phyloP scores from a whole-genome alignment of 1,140 invertebrate genomes.

The Druon quercuslanigerum region DNA sequence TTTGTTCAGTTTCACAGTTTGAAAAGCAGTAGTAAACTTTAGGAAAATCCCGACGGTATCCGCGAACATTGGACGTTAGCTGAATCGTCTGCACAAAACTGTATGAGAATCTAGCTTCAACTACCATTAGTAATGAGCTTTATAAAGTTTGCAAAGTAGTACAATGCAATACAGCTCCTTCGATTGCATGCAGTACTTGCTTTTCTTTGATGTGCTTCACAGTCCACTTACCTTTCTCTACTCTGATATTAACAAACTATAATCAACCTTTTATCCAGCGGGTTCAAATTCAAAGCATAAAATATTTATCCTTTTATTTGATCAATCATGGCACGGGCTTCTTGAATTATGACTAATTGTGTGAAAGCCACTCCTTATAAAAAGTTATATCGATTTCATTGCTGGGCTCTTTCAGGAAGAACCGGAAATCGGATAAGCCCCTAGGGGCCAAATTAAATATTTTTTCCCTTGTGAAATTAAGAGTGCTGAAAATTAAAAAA shows the following conservation, averaged over 20 bases:
- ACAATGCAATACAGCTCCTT: slow-evolving; percentile 26
- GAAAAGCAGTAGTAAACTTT: slow-evolving; percentile 28
- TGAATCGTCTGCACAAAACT: slow-evolving; percentile 14
- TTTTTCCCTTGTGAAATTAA: too few species aligned
- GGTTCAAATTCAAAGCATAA: slow-evolving; percentile 5
- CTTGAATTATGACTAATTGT: too few species aligned
- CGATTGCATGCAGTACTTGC: slow-evolving; percentile 22
- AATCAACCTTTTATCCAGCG: not conserved
- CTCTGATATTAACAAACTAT: slow-evolving; percentile 22
- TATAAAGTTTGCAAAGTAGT: slow-evolving; percentile 26
- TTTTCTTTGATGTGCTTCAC: slow-evolving; percentile 19
- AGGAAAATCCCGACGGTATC: slow-evolving; percentile 15
- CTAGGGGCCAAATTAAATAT: too few species aligned
- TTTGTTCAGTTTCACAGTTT: not conserved
- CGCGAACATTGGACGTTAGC: not conserved
- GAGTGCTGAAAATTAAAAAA: too few species aligned
- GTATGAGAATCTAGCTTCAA: slow-evolving; percentile 17
- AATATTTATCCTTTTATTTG: not conserved
- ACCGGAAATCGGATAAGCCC: too few species aligned
- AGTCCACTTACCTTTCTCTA: slow-evolving; percentile 9
- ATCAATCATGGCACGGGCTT: too few species aligned
- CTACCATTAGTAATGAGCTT: not conserved
- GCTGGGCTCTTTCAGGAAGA: too few species aligned
- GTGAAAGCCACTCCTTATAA: too few species aligned
- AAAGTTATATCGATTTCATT: too few species aligned